Conservation (phyloP, 2,888 invertebrate species). For the Galeopsomyia nigrocyanea region DNA sequence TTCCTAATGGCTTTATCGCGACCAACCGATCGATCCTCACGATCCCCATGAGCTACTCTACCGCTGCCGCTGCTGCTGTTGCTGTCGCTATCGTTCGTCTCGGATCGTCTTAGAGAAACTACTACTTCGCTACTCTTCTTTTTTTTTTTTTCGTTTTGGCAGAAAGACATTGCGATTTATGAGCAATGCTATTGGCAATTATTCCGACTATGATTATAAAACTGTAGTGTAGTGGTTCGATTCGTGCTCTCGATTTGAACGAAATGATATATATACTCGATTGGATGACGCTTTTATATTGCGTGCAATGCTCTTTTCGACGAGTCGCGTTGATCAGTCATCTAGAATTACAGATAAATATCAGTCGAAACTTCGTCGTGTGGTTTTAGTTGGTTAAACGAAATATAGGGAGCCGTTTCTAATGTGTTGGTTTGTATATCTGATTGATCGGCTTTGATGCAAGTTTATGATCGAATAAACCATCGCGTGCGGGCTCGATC, state of each 20-base stretch:
- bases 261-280: not conserved
- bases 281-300: not conserved
- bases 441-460: slow-evolving; percentile 16
- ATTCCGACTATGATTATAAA: too few species aligned
- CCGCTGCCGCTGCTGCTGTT: too few species aligned
- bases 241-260: not conserved
- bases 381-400: slow-evolving; percentile 16
- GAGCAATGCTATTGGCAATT: too few species aligned
- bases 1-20: slow-evolving; percentile 44
- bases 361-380: slow-evolving; percentile 10
- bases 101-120: slow-evolving; percentile 9
- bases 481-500: not conserved
- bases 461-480: not conserved
- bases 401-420: not conserved
- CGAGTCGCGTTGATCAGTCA: not conserved
- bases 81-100: slow-evolving; percentile 22
- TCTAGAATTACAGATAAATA: slow-evolving; percentile 17
- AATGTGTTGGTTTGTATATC: slow-evolving; percentile 21
- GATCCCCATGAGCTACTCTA: slow-evolving; percentile 20
- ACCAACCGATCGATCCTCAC: slow-evolving; percentile 40
- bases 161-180: too few species aligned
- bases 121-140: too few species aligned
- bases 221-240: too few species aligned
- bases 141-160: not conserved
- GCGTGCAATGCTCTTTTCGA: not conserved